Percentiles rank a stretch among this genome's conserved stretches.
Conservation (phyloP, 2,888 invertebrate genomes). For the Acheta domesticus region DNA sequence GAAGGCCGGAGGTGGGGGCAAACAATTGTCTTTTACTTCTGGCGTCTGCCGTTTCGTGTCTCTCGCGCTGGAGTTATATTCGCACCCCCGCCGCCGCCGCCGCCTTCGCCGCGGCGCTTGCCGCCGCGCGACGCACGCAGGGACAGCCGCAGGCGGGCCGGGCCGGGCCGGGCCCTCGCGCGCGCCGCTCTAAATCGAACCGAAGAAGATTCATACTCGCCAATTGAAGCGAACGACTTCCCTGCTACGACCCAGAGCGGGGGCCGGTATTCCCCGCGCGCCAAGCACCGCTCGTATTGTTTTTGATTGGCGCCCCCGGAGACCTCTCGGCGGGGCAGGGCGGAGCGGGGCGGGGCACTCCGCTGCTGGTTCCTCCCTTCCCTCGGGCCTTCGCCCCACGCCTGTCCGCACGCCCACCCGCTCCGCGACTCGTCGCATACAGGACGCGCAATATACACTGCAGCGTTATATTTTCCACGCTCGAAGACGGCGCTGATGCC, state of each 20-base stretch:
- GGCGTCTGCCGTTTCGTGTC: conserved; percentile 18
- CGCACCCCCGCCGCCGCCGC: not conserved
- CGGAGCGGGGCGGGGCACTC: not conserved
- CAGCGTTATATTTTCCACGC: no score
- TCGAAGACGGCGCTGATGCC: no score
- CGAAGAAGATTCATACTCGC: not conserved
- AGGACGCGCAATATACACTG: no score
- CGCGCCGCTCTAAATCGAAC: conserved; percentile 7
- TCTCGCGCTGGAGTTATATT: conserved; percentile 2
- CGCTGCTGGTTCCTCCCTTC: not conserved
- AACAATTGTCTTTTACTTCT: conserved; percentile 18
- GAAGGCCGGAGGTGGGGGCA: not conserved
- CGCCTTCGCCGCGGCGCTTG: no score
- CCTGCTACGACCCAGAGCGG: not conserved
- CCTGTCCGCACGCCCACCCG: no score
- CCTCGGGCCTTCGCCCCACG: not conserved
- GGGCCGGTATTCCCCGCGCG: not conserved
- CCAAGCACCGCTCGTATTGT: not conserved
- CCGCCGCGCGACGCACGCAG: no score
- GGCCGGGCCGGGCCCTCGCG: not conserved
- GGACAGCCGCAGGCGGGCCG: no score
- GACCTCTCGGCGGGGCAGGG: not conserved
- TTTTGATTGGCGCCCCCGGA: conserved; percentile 11
- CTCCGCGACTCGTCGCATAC: not conserved
- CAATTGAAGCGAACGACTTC: conserved; percentile 11